These are phyloP conservation scores for Cardiocondyla obscurior DNA, from an alignment of 1,140 invertebrate species.

Conservation along the genomic window DNA sequence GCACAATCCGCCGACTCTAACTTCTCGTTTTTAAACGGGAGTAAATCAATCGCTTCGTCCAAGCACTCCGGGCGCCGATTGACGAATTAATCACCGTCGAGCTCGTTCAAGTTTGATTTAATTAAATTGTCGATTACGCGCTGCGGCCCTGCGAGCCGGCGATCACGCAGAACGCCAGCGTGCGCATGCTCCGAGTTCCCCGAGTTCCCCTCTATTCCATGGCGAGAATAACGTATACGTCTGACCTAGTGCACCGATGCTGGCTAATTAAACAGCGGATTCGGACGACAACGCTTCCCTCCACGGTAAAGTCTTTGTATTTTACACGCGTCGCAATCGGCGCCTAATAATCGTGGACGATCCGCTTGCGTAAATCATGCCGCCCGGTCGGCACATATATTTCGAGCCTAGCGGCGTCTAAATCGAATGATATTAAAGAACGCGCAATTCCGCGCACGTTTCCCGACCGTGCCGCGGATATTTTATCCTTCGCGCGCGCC, in stretches of 20 bases:
- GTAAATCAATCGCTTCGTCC: neutral
- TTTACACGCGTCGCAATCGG: neutral
- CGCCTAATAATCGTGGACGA: neutral
- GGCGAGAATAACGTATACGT: neutral
- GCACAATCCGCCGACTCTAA: neutral
- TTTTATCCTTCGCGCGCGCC: neutral
- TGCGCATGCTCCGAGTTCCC: neutral
- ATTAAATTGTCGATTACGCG: neutral
- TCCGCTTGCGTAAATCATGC: neutral
- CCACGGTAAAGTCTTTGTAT: neutral
- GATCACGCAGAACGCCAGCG: conserved; percentile 29
- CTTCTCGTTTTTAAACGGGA: neutral
- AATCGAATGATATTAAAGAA: neutral
- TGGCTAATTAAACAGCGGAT: neutral
- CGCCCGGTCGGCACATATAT: neutral
- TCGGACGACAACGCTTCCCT: neutral
- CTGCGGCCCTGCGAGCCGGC: neutral
- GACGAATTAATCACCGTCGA: neutral
- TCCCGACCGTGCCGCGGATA: neutral
- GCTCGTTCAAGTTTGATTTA: neutral
- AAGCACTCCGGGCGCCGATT: neutral
- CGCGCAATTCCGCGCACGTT: neutral
- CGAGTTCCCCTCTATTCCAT: no score
- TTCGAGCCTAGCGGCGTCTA: neutral
- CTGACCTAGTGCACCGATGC: neutral